A percentile compares a stretch with the other conserved stretches of the same genome.
phyloP scores from a whole-genome alignment of 2,888 invertebrate genomes.

The Sacculina carcini region DNA sequence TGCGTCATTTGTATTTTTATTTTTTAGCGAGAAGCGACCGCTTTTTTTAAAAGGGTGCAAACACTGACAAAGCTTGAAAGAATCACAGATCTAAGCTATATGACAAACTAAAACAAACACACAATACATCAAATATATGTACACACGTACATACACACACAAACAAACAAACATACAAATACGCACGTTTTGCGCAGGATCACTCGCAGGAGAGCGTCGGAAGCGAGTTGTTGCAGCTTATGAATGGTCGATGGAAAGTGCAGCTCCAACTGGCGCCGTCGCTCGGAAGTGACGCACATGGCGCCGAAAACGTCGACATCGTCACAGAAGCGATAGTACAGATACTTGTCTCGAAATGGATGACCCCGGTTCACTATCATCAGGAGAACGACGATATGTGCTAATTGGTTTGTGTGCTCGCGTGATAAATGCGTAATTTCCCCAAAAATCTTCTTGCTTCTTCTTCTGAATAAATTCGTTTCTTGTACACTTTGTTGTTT shows the following conservation, averaged over 20 bases:
- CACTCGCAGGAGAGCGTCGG: constrained; percentile 51
- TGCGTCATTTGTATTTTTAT: no score
- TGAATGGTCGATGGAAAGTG: constrained; percentile 37
- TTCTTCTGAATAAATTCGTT: no score
- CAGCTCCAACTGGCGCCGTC: constrained; percentile 36
- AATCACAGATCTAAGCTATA: no score
- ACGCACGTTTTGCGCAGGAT: constrained; percentile 51
- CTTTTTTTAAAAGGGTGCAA: no score
- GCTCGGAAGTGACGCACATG: constrained; percentile 28
- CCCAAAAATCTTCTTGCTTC: no score
- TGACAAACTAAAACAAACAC: background rate
- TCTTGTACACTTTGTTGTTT: no score
- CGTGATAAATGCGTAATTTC: background rate
- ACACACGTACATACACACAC: constrained; percentile 1
- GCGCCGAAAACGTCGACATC: constrained; percentile 34
- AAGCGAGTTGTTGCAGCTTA: constrained; percentile 39
- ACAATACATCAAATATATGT: no score
- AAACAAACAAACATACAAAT: background rate
- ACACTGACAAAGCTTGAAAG: no score
- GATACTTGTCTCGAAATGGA: constrained; percentile 53
- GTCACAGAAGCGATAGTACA: constrained; percentile 51
- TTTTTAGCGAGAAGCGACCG: no score
- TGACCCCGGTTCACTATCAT: constrained; percentile 41
- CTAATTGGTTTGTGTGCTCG: background rate
- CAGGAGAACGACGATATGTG: background rate